Percentiles rank a stretch among this genome's conserved stretches.
Evolutionary conservation across 2,113 vertebrate species (phyloP).

Genomic region (Ctenomys sociabilis): DNA sequence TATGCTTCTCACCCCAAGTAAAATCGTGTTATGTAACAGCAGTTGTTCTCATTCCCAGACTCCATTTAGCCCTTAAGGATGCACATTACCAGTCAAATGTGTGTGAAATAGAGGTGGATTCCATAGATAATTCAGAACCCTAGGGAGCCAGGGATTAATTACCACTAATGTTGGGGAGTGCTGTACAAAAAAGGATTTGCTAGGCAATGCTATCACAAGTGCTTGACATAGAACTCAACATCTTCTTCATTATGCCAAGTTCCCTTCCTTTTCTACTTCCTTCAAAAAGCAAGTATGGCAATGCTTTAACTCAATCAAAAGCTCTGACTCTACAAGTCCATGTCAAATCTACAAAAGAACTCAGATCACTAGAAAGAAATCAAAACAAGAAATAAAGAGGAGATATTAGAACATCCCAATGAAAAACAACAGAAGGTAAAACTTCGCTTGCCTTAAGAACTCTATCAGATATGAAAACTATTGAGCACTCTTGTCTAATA

Average conservation of each 20-base stretch:
- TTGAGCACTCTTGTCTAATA: not conserved
- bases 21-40: conserved; percentile 26
- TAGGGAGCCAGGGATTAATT: not conserved
- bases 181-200: not conserved
- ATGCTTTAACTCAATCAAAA: not conserved
- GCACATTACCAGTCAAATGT: conserved; percentile 7
- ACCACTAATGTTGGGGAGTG: not conserved
- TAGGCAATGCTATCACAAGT: not conserved
- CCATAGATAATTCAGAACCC: not conserved
- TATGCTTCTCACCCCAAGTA: not conserved
- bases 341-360: not conserved
- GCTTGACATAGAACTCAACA: not conserved
- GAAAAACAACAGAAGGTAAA: not conserved
- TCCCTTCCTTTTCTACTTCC: not conserved
- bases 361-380: not conserved
- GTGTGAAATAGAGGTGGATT: not conserved
- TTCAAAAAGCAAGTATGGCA: not conserved
- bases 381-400: not conserved
- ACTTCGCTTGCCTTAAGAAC: not conserved
- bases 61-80: not conserved
- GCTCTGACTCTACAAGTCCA: not conserved
- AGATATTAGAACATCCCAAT: not conserved
- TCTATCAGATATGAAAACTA: not conserved
- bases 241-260: not conserved
- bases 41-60: not conserved